Conservation (phyloP, 2,113 vertebrate genomes). For the Tor tambroides region DNA sequence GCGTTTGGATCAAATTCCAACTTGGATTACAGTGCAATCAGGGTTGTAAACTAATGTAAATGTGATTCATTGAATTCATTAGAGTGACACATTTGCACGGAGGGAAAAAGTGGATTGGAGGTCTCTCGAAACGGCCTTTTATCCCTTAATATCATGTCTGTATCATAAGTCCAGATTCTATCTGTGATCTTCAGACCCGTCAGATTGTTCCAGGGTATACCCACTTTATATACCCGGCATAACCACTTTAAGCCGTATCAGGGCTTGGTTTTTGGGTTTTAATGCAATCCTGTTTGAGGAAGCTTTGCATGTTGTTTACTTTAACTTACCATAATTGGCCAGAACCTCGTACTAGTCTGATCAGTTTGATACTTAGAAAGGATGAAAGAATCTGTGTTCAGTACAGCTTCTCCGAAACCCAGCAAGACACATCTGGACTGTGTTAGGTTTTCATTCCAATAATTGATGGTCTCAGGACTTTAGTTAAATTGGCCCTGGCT, state of each 20-base stretch:
- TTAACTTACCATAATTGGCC: constrained; percentile 39
- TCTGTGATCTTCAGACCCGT: neutral
- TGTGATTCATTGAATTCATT: constrained; percentile 59
- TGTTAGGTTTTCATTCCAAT: constrained; percentile 55
- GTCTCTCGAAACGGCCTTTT: constrained; percentile 1
- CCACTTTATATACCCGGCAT: no score
- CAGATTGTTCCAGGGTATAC: neutral
- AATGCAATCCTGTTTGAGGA: constrained; percentile 2
- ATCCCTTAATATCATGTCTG: neutral
- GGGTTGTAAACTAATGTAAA: constrained; percentile 57
- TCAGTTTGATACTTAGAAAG: constrained; percentile 34
- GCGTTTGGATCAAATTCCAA: constrained; percentile 57
- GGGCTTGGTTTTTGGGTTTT: neutral
- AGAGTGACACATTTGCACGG: constrained; percentile 35
- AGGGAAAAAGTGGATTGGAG: neutral
- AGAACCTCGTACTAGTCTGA: constrained; percentile 21
- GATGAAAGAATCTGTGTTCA: constrained; percentile 50
- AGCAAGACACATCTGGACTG: constrained; percentile 51
- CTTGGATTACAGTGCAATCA: constrained; percentile 58
- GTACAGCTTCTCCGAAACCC: constrained; percentile 45
- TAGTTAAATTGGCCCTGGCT: constrained; percentile 41
- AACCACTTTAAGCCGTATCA: neutral
- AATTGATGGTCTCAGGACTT: constrained; percentile 46
- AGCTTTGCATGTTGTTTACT: constrained; percentile 25
- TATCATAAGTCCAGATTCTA: neutral